Evolutionary conservation across 2,113 vertebrate species (phyloP).

Genomic region (Aramus guarauna): DNA sequence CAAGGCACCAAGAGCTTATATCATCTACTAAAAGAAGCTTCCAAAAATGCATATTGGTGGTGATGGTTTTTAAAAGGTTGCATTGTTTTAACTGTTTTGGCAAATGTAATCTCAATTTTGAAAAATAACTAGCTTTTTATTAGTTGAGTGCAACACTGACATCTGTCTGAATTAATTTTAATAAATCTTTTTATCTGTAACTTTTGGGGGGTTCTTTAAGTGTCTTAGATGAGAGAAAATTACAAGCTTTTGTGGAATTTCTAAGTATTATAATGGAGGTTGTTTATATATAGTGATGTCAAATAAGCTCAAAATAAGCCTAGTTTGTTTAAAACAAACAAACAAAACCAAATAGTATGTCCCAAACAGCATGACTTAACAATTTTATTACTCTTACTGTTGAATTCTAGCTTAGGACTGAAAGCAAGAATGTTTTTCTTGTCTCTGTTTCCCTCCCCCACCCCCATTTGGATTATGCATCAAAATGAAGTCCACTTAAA

Average conservation of each 20-base stretch:
- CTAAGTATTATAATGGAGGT: neutral
- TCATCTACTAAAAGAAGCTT: neutral
- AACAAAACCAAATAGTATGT: neutral
- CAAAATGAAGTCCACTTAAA: neutral
- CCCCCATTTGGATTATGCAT: neutral
- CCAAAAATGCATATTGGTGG: neutral
- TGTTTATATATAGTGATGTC: neutral
- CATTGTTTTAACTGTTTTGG: neutral
- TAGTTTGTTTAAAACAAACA: neutral
- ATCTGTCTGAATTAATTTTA: neutral
- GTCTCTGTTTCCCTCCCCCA: accelerated
- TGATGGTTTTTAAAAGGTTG: neutral
- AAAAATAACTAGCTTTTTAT: neutral
- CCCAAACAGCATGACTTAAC: neutral
- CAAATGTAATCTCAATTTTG: neutral
- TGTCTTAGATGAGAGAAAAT: neutral
- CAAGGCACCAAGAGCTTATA: neutral
- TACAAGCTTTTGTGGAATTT: neutral
- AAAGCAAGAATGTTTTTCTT: neutral
- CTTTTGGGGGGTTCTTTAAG: neutral
- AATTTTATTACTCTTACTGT: neutral
- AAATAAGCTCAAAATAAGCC: neutral
- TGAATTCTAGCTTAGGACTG: neutral
- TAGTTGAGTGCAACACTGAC: neutral
- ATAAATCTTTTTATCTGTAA: neutral